Percentiles rank a stretch among this genome's conserved stretches.
Evolutionary conservation across 2,888 invertebrate genomes (phyloP).

Genomic region (Agrochola lota): DNA sequence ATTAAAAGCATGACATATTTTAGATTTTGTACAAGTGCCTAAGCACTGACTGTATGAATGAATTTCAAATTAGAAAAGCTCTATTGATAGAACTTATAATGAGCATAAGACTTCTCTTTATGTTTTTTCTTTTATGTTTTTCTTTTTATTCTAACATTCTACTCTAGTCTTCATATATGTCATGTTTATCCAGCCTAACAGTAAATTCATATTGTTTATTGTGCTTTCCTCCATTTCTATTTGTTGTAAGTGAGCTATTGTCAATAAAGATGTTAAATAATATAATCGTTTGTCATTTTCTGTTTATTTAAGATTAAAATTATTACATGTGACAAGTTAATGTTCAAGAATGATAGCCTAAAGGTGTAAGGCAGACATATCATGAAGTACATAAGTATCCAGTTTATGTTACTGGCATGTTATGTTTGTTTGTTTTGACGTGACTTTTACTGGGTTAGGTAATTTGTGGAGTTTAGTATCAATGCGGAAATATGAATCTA

Average conservation of each 20-base stretch:
- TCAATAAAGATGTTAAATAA: constrained; percentile 42
- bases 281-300: constrained; percentile 36
- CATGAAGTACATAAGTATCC: constrained; percentile 8
- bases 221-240: constrained; percentile 39
- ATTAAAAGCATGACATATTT: background rate
- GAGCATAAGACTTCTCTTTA: too few species aligned
- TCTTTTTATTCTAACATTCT: too few species aligned
- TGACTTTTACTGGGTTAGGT: constrained; percentile 38
- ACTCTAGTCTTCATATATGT: background rate
- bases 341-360: constrained; percentile 43
- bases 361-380: constrained; percentile 24
- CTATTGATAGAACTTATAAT: background rate
- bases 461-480: constrained; percentile 9
- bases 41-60: background rate
- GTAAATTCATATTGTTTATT: constrained; percentile 27
- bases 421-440: constrained; percentile 29
- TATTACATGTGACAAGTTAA: constrained; percentile 51
- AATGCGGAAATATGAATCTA: constrained; percentile 3
- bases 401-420: background rate
- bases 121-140: background rate
- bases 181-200: constrained; percentile 17
- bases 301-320: constrained; percentile 54
- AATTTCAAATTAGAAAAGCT: background rate
- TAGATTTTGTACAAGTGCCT: background rate
- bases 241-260: constrained; percentile 43